Conservation (phyloP, 2,888 invertebrate genomes). For the Prosapia bicincta region DNA sequence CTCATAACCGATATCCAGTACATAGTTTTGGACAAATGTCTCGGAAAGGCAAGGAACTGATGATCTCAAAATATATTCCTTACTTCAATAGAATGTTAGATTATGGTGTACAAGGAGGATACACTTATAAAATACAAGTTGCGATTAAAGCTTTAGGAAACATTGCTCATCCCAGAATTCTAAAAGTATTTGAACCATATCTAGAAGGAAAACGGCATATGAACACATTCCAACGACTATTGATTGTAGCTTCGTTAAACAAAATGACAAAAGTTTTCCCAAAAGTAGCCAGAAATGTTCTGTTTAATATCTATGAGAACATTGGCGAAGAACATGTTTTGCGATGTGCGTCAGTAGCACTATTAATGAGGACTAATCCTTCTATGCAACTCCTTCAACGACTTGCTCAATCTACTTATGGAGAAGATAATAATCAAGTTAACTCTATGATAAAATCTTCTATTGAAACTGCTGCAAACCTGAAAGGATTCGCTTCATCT, state of each 20-base stretch:
- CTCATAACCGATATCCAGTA: constrained; percentile 60
- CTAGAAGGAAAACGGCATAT: constrained; percentile 57
- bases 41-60: constrained; percentile 51
- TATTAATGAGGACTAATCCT: constrained; percentile 59
- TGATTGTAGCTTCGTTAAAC: constrained; percentile 58
- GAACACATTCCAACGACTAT: constrained; percentile 59
- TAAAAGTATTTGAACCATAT: constrained; percentile 61
- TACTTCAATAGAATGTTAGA: constrained; percentile 54
- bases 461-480: constrained; percentile 54
- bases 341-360: constrained; percentile 60
- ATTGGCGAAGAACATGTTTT: constrained; percentile 61
- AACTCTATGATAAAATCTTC: constrained; percentile 61
- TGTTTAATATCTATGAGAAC: constrained; percentile 65
- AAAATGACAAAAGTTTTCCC: constrained; percentile 53
- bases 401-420: constrained; percentile 65
- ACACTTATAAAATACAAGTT: constrained; percentile 56
- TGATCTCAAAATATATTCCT: constrained; percentile 57
- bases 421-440: constrained; percentile 60
- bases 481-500: no score
- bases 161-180: constrained; percentile 58
- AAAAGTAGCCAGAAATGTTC: constrained; percentile 52
- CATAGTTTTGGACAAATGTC: constrained; percentile 61
- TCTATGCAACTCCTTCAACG: constrained; percentile 61
- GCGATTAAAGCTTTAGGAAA: constrained; percentile 64
- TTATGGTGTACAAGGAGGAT: constrained; percentile 52